Evolutionary conservation across 1,140 invertebrate species (phyloP).

Genomic region (Heliconius hewitsoni): DNA sequence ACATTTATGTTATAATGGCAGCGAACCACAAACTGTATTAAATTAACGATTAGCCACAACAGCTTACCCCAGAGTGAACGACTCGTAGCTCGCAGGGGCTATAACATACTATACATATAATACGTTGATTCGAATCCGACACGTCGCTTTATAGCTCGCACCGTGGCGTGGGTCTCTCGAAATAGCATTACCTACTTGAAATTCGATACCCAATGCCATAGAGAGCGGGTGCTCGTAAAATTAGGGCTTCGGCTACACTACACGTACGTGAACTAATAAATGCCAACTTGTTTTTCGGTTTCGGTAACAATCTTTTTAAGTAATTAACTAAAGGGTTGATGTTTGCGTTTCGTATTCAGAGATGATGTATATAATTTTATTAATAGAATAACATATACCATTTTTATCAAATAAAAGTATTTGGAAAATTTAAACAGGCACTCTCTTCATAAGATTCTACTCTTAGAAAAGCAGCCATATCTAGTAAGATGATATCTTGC

Average conservation of each 20-base stretch:
- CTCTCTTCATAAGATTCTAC: not conserved
- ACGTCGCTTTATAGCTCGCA: slow-evolving; percentile 68
- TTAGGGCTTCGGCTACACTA: slow-evolving; percentile 56
- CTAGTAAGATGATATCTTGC: not conserved
- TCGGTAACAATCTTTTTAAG: not conserved
- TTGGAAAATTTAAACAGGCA: not conserved
- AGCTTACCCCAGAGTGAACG: slow-evolving; percentile 29
- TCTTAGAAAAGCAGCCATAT: not conserved
- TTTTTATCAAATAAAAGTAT: not conserved
- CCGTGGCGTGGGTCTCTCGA: slow-evolving; percentile 60
- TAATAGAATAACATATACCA: not conserved
- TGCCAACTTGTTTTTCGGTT: slow-evolving; percentile 31
- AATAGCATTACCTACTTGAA: slow-evolving; percentile 73
- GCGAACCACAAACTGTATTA: slow-evolving; percentile 39
- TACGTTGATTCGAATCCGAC: slow-evolving; percentile 74
- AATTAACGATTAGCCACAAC: slow-evolving; percentile 57
- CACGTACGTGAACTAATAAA: slow-evolving; percentile 52
- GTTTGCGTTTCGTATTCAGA: too few relatives aligned
- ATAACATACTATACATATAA: slow-evolving; percentile 46
- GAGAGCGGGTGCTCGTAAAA: slow-evolving; percentile 72
- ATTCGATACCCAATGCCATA: slow-evolving; percentile 69
- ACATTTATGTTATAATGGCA: slow-evolving; percentile 26
- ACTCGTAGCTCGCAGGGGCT: slow-evolving; percentile 34
- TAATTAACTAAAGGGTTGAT: not conserved
- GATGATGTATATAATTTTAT: too few relatives aligned